Evolutionary conservation across 2,113 vertebrate species (phyloP), one percentile per base, ranked within the genome.

Genomic region (Oceanodroma tethys): DNA sequence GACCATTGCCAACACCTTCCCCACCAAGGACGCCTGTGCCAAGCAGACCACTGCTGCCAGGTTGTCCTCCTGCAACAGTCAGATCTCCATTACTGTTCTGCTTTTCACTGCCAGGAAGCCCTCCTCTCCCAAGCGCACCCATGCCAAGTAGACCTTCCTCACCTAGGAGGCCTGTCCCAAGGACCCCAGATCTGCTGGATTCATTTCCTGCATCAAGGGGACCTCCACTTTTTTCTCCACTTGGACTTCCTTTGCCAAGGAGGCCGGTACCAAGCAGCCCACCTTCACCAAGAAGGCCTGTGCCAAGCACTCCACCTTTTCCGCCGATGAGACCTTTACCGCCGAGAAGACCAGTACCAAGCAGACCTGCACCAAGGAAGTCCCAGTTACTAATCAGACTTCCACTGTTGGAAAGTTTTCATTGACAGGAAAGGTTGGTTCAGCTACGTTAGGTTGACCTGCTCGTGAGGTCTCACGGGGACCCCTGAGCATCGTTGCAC

Each of bases 161-260:
- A 93, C 84, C 86, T 25, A 89, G 83, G 14, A 95, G 86, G 32
- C 83, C 91, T 55, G 95, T 95, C 32, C 92, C 88, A 10, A 94
- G 88, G 74, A 60, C 2, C 10, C 82, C 92, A 21, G 52, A 12
- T 32, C 17, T 4, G 0, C 30, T 47, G 60, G 75, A 20, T 34
- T 81, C 40, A 5, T 43, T 78, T 73, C 17, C 42, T 38, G 22
- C 53, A 14, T 10, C 55, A 29, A 19, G 29, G 7, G 30, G 3
- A 38, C 42, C 38, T 93, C n/a, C 30, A 1, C 84, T 91, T 52
- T 66, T 60, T 45, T 40, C 20, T 76, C 30, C 75, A 25, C 56
- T 85, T 0, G n/a, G 45, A 21, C 27, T 82, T 38, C 27, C 91
- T 16, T 4, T 66, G 50, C 87, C 59, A n/a, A 93, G 90, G 22